Evolutionary conservation across 2,113 vertebrate genomes (phyloP).

Genomic region (Tachycineta bicolor): DNA sequence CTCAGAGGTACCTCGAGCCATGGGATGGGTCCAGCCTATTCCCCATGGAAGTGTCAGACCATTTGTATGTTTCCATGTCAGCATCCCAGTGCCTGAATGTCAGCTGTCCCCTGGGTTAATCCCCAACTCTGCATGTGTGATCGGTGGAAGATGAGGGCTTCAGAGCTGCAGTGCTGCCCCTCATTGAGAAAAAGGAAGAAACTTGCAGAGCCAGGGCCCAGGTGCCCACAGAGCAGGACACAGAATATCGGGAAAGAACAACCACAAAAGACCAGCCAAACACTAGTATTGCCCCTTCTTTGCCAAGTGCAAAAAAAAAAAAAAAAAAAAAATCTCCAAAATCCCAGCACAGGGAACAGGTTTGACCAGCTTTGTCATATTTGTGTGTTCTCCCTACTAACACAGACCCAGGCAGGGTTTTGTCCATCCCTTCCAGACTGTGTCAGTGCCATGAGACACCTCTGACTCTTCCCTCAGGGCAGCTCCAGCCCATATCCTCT

Average conservation of each 20-base stretch:
- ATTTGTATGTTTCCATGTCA: not conserved
- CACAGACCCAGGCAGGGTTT: not conserved
- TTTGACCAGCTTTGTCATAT: not conserved
- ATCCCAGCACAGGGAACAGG: not conserved
- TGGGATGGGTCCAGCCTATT: not conserved
- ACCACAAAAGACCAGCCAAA: not conserved
- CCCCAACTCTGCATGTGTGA: rapidly evolving
- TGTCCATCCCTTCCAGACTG: not conserved
- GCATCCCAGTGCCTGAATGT: rapidly evolving
- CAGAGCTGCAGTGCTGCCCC: not conserved
- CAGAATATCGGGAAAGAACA: not conserved
- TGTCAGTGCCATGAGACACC: not conserved
- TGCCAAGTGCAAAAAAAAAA: not conserved
- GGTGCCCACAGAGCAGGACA: not conserved
- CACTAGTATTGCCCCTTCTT: not conserved
- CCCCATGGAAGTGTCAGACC: not conserved
- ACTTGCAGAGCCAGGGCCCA: not conserved
- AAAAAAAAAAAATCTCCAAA: not conserved
- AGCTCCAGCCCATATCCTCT: not conserved
- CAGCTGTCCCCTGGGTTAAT: not conserved
- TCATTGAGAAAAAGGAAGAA: not conserved
- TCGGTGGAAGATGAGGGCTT: not conserved
- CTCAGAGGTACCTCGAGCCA: rapidly evolving
- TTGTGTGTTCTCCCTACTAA: not conserved
- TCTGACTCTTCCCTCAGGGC: not conserved